Percentiles rank a stretch among this genome's conserved stretches.
Conservation (phyloP, 1,140 invertebrate genomes). For the Goniozus legneri region DNA sequence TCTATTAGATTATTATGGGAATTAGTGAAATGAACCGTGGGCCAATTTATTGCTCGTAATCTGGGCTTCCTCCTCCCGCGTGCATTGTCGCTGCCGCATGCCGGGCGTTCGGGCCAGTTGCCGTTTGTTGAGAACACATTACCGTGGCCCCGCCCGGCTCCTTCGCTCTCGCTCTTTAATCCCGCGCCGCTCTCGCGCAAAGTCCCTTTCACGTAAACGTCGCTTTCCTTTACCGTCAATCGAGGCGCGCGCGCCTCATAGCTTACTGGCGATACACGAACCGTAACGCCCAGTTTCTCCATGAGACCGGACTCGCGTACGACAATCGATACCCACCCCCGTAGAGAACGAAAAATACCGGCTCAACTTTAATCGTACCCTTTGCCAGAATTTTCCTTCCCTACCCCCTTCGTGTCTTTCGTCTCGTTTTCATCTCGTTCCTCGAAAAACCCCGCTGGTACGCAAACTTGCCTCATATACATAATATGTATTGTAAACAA, state of each 20-base stretch:
- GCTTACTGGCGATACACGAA: constrained; percentile 13
- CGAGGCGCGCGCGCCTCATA: constrained; percentile 4
- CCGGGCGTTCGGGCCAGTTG: constrained; percentile 21
- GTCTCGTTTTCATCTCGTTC: no score
- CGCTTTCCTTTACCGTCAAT: constrained; percentile 41
- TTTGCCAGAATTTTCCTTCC: no score
- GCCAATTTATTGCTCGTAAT: constrained; percentile 54
- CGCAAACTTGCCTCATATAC: no score
- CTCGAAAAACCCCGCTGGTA: no score
- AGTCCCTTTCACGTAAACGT: constrained; percentile 32
- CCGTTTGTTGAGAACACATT: constrained; percentile 18
- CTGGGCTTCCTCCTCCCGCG: constrained; percentile 37
- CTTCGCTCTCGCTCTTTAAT: constrained; percentile 38
- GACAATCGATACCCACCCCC: no score
- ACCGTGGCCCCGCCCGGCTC: constrained; percentile 25
- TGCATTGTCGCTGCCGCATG: constrained; percentile 33
- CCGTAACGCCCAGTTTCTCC: no score
- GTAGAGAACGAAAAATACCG: no score
- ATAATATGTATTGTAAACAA: no score
- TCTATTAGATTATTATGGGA: constrained; percentile 54
- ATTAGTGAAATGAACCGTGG: constrained; percentile 53
- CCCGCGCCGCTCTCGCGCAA: constrained; percentile 26
- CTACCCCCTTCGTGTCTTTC: no score
- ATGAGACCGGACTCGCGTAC: no score
- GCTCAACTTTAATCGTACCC: no score